phyloP scores from a whole-genome alignment of 2,888 invertebrate species.

The Schrankia costaestrigalis region DNA sequence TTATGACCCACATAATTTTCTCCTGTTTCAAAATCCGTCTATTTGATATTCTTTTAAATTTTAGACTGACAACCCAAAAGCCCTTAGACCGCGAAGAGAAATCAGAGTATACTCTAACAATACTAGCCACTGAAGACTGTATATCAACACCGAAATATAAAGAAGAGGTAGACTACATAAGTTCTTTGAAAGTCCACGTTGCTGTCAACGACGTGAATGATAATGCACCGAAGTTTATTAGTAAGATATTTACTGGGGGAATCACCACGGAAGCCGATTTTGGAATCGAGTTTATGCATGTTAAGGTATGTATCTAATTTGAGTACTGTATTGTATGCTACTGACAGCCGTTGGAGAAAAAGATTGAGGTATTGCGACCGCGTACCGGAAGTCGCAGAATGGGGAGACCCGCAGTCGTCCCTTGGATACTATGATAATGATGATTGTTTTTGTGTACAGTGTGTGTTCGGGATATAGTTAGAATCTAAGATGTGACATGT shows the following conservation, averaged over 20 bases:
- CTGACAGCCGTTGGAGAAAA: too few species aligned
- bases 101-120: slow-evolving; percentile 84
- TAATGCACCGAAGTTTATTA: slow-evolving; percentile 91
- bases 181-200: slow-evolving; percentile 85
- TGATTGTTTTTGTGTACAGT: too few species aligned
- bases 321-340: too few species aligned
- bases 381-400: too few species aligned
- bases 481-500: too few species aligned
- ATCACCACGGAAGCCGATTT: slow-evolving; percentile 96
- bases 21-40: too few species aligned
- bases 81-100: slow-evolving; percentile 88
- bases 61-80: slow-evolving; percentile 61
- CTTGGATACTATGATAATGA: too few species aligned
- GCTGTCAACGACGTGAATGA: slow-evolving; percentile 93
- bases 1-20: too few species aligned
- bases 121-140: slow-evolving; percentile 93
- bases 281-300: slow-evolving; percentile 91
- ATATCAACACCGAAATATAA: slow-evolving; percentile 79
- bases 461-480: too few species aligned
- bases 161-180: slow-evolving; percentile 83
- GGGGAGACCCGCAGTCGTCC: too few species aligned
- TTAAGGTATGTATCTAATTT: slow-evolving; percentile 81
- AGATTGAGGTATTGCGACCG: too few species aligned
- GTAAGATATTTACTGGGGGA: slow-evolving; percentile 93
- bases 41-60: slow-evolving; percentile 7